A percentile compares a stretch with the other conserved stretches of the same genome.
phyloP scores from a whole-genome alignment of 2,797 vertebrate genomes.

The Molossus molossus region DNA sequence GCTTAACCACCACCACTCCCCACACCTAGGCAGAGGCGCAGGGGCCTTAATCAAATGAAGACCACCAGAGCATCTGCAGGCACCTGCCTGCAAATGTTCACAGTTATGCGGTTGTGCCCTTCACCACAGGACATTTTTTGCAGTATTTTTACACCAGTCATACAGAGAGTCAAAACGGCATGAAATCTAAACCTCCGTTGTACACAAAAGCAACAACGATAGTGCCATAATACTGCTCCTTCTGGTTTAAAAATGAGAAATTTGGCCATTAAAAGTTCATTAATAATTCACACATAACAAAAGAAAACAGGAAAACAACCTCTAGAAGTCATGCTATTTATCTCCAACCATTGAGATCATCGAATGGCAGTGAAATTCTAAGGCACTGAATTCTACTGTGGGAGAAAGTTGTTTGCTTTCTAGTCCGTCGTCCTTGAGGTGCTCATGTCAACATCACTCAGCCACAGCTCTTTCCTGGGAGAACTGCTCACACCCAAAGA shows the following conservation, averaged over 20 bases:
- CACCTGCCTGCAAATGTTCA: background rate
- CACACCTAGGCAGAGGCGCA: background rate
- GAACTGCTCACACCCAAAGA: background rate
- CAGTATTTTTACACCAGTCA: background rate
- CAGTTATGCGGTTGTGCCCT: background rate
- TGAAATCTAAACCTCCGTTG: background rate
- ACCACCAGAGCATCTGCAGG: background rate
- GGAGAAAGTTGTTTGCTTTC: background rate
- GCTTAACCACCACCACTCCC: background rate
- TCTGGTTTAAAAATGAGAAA: conserved; percentile 21
- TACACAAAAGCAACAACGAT: background rate
- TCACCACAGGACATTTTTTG: background rate
- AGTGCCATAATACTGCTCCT: background rate
- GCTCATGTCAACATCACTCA: background rate
- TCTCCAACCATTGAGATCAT: background rate
- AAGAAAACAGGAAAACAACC: conserved; percentile 37
- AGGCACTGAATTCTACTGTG: background rate
- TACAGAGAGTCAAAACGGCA: background rate
- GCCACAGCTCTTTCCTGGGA: background rate
- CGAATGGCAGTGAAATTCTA: background rate
- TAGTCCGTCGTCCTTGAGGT: background rate
- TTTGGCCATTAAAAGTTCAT: conserved; percentile 44
- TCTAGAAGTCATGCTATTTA: background rate
- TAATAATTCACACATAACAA: background rate
- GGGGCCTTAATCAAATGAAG: background rate